Conservation (phyloP, 2,888 invertebrate genomes). For the Thysanoteuthis rhombus region DNA sequence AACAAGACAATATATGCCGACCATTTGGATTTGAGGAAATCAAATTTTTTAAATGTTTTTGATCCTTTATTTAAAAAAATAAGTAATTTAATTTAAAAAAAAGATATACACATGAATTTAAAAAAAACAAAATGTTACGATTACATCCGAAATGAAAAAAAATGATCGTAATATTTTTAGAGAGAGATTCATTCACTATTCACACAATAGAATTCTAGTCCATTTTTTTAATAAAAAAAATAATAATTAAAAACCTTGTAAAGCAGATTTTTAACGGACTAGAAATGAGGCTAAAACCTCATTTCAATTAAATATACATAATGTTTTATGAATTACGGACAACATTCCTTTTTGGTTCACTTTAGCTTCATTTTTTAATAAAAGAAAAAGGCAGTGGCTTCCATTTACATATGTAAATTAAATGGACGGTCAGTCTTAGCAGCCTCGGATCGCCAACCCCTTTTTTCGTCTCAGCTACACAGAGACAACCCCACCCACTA, state of each 20-base stretch:
- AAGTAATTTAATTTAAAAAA: not conserved
- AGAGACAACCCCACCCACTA: not conserved
- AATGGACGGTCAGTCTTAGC: not conserved
- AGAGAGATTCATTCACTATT: not conserved
- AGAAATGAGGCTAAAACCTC: not conserved
- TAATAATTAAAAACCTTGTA: not conserved
- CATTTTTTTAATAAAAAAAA: not conserved
- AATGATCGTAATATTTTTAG: not conserved
- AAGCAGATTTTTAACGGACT: not conserved
- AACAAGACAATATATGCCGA: not conserved
- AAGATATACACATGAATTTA: not conserved
- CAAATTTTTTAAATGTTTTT: not conserved
- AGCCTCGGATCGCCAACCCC: not conserved
- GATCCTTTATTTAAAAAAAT: not conserved
- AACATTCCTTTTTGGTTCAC: not conserved
- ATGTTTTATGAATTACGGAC: not conserved
- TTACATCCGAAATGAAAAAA: not conserved
- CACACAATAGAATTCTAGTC: not conserved
- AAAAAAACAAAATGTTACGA: not conserved
- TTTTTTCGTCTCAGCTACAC: not conserved
- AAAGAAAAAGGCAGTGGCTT: not conserved
- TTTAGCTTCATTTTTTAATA: not conserved
- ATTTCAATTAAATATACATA: not conserved
- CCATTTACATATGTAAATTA: conserved; percentile 12
- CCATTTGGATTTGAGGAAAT: not conserved